A percentile compares a stretch with the other conserved stretches of the same genome.
These are phyloP conservation scores for Delichon dasypus DNA, from an alignment of 2,797 vertebrate species.

Conservation along the genomic window DNA sequence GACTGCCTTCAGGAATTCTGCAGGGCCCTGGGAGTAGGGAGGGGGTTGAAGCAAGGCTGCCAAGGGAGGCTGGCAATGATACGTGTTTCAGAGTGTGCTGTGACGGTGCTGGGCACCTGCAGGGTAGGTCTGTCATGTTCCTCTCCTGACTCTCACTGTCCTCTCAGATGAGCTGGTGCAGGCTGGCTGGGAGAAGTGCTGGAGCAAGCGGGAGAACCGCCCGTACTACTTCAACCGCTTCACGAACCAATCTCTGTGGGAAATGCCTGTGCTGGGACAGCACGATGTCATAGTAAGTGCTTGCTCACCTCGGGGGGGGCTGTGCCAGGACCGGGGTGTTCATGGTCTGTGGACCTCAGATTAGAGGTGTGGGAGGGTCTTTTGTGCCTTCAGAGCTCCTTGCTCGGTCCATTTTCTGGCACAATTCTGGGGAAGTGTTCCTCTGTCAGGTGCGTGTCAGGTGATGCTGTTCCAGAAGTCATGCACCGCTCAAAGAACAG, in stretches of 20 bases:
- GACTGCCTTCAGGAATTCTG: fast-evolving
- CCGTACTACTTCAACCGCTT: slow-evolving; percentile 98
- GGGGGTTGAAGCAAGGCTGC: fast-evolving
- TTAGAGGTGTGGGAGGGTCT: neutral
- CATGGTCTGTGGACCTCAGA: neutral
- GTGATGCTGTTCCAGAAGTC: neutral
- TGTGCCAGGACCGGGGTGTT: neutral
- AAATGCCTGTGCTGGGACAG: slow-evolving; percentile 95
- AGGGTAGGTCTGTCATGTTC: neutral
- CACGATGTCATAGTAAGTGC: slow-evolving; percentile 94
- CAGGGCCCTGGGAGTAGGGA: neutral
- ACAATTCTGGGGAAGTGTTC: neutral
- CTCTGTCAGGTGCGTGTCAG: neutral
- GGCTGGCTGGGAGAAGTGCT: slow-evolving; percentile 97
- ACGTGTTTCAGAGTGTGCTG: neutral
- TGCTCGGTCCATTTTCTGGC: fast-evolving
- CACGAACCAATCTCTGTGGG: slow-evolving; percentile 98
- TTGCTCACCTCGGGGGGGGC: neutral
- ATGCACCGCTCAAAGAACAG: neutral
- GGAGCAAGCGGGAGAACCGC: slow-evolving; percentile 95
- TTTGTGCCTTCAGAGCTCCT: neutral
- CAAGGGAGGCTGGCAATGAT: neutral
- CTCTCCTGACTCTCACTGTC: neutral
- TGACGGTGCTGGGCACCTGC: neutral
- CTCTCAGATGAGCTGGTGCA: slow-evolving; percentile 92